phyloP scores from a whole-genome alignment of 2,113 vertebrate species.

The Alethe diademata region DNA sequence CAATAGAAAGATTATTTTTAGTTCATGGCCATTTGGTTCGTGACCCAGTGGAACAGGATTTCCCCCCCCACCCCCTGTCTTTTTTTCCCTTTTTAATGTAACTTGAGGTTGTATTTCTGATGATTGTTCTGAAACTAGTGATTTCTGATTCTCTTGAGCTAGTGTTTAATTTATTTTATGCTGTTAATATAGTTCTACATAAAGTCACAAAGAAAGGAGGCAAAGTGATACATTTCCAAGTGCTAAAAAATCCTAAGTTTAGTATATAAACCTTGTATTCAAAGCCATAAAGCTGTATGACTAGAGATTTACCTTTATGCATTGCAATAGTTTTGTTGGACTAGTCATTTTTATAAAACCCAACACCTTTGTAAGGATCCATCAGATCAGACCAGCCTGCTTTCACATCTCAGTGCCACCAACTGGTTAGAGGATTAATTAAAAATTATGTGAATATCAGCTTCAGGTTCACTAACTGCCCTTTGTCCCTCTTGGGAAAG shows the following conservation, averaged over 20 bases:
- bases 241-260: background rate
- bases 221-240: background rate
- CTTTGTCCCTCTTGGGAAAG: background rate
- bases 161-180: background rate
- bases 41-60: conserved; percentile 52
- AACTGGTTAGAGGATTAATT: conserved; percentile 2
- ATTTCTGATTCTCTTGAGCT: background rate
- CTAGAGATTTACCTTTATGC: background rate
- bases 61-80: background rate
- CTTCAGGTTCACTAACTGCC: background rate
- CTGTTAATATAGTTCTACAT: background rate
- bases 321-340: background rate
- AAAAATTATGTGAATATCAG: background rate
- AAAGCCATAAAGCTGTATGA: background rate
- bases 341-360: background rate
- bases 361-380: background rate
- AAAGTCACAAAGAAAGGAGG: background rate
- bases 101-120: background rate
- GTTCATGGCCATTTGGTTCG: conserved; percentile 11
- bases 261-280: background rate
- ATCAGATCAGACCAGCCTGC: background rate
- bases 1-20: conserved; percentile 63
- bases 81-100: background rate
- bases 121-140: background rate
- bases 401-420: background rate